Evolutionary conservation across 2,113 vertebrate genomes (phyloP).

Genomic region (Gymnorhina tibicen): DNA sequence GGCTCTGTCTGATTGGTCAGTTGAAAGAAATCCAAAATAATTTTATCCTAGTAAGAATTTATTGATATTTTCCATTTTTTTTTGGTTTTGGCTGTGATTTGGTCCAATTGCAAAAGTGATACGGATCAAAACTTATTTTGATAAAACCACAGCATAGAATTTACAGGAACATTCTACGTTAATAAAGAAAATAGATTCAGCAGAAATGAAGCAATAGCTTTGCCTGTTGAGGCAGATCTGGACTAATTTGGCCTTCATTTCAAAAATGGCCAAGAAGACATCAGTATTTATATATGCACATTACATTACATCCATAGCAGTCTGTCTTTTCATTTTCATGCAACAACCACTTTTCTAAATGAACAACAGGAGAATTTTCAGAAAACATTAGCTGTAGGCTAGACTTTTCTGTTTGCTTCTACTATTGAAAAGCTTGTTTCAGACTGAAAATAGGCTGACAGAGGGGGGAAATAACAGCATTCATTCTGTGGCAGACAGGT

Average conservation of each 20-base stretch:
- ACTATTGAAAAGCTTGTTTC: not conserved
- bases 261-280: slow-evolving; percentile 23
- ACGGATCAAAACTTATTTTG: not conserved
- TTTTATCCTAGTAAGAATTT: not conserved
- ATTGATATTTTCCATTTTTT: not conserved
- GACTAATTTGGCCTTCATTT: slow-evolving; percentile 13
- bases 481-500: not conserved
- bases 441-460: not conserved
- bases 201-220: not conserved
- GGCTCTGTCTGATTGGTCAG: not conserved
- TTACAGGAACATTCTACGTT: not conserved
- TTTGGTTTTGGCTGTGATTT: not conserved
- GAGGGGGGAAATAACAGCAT: not conserved
- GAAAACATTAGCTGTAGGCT: not conserved
- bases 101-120: not conserved
- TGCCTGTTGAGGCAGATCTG: not conserved
- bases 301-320: not conserved
- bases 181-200: not conserved
- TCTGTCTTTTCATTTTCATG: not conserved
- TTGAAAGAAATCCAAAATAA: not conserved
- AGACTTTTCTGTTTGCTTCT: not conserved
- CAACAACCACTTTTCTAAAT: slow-evolving; percentile 8
- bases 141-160: not conserved
- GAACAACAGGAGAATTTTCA: slow-evolving; percentile 3
- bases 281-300: slow-evolving; percentile 15